Evolutionary conservation across 2,888 invertebrate species (phyloP), one percentile per base, ranked within the genome.

Genomic region (Spatulosminthurus flaviceps): DNA sequence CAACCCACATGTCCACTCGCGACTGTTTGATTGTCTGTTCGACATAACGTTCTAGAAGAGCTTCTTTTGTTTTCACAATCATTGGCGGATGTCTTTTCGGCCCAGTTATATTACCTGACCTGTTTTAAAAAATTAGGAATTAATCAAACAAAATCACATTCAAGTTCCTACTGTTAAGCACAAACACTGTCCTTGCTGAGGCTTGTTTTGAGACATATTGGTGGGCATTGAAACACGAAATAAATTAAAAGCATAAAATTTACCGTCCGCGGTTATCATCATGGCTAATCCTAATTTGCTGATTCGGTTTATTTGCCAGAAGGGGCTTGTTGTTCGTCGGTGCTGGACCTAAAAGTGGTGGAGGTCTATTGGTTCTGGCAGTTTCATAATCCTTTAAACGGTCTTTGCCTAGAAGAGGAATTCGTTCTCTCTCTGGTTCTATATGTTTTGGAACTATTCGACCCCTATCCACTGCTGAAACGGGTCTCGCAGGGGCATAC

Each of bases 1-100:
- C 84, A 19, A 84, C 84, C 85, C 84, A 85, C 81, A 83, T 81
- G 26, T 85, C 84, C 2, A 84, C 84, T 60, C 83, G 79, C 9
- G 81, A 82, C 16, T 83, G 81, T 51, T 84, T 83, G 51, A 81
- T 82, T 60, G 81, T 83, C 81, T 82, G 81, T 41, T 81, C 83
- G 28, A 83, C 83, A 72, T 83, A 84, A 51, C 83, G 81, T 78
- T 84, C 84, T 34, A 83, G 81, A 28, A 83, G 80, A 19, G 83
- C 82, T 80, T 83, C 84, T 71, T 83, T 83, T 7, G 83, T 82
- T 81, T 84, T 84, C 9, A 82, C 83, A 61, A 84, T 80, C 81
- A 83, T 79, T 19, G 82, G 77, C 29, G 43, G 41, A 67, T 77
- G 77, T 61, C 61, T 51, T 26, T 72, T 72, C 16, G 69, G 29